Evolutionary conservation across 1,140 invertebrate species (phyloP), one percentile per base, ranked within the genome.

Genomic region (Campodea augens): DNA sequence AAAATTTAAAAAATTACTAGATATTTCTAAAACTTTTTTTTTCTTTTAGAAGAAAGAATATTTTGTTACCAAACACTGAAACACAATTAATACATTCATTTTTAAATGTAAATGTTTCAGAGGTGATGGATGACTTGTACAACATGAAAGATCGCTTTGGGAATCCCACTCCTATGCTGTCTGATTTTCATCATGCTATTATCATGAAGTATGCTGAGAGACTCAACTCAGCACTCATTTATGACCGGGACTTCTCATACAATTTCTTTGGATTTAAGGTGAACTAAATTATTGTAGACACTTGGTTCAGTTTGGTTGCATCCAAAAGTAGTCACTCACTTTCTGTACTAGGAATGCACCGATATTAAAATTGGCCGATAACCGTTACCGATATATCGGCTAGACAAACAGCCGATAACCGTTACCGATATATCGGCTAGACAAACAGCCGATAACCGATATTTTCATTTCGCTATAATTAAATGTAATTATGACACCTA

Each of bases 221-320:
- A 55, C 60, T 98, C 1, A 91, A 98, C 64, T 91, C 89, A n/a
- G 80, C 88, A 3, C 95, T 98, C 52, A 87, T 97, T 41, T 96
- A 98, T 65, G 89, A 98, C 56, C 73, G 95, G 52, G 96, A 99
- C 67, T 98, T 90, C 58, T 80, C 72, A 45, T 99, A 97, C 61
- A 95, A 93, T 60, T 99, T 95, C 60, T 98, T 99, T 74, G 95
- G 93, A 27, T 98, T 98, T 55, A 98, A 97, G 70, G 72, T 74
- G 60, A 54, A 24, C 38, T 3, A 18, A 13, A 22, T 19, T 40
- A 25, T 18, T 4, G 47, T 49, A 15, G 22, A 41, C 27, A 21
- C 29, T 36, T 47, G 21, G 45, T 40, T n/a, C 24, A 43, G 4
- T 37, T 38, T 5, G n/a, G n/a, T n/a, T n/a, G n/a, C n/a, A n/a